Percentiles rank a stretch among this genome's conserved stretches.
These are phyloP conservation scores for Drosophila melanogaster DNA, from an alignment of 1,140 invertebrate species.

Conservation along the genomic window Release_6_plus_ISO1_MT NC_004354.4:16128501-16129000, in stretches of 20 bases:
- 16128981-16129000: constrained; percentile 8
- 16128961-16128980: constrained; percentile 18
- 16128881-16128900: constrained; percentile 33
- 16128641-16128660: constrained; percentile 49
- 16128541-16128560: not conserved
- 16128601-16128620: not conserved
- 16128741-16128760: constrained; percentile 54
- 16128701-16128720: constrained; percentile 82
- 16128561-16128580: too few species aligned
- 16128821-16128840: constrained; percentile 45
- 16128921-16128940: constrained; percentile 8
- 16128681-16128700: constrained; percentile 81
- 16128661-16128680: constrained; percentile 79
- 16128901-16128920: constrained; percentile 2
- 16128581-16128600: not conserved
- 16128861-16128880: not conserved
- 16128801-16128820: constrained; percentile 66
- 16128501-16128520: constrained; percentile 66
- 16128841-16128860: constrained; percentile 23
- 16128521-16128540: not conserved
- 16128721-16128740: constrained; percentile 69
- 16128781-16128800: constrained; percentile 67
- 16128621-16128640: not conserved
- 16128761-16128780: constrained; percentile 42
- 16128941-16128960: not conserved